Evolutionary conservation across 2,797 vertebrate species (phyloP), one percentile per base, ranked within the genome.

Genomic region (Cirrhinus mrigala): DNA sequence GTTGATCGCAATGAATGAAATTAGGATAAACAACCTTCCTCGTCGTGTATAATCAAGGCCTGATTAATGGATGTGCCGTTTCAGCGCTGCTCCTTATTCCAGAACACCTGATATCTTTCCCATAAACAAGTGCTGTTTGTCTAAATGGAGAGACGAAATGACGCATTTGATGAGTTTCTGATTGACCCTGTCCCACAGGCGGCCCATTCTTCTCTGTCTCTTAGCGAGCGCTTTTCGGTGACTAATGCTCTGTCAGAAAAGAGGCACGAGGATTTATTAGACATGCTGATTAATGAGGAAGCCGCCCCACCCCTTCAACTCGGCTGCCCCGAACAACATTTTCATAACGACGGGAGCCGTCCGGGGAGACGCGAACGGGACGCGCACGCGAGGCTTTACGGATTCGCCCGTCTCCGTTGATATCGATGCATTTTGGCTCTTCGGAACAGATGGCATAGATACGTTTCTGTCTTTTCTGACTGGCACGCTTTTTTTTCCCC

Each of bases 141-240:
- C 97, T 97, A 98, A 98, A 98, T 98, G 97, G 97, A 98, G 97
- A 98, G 98, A 98, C 98, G 96, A 99, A 99, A 99, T 99, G 98
- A 98, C 97, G 97, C 97, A 96, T 99, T 98, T 99, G 98, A 99
- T 99, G 98, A 98, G 97, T 98, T 99, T 99, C 97, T 99, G 98
- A 99, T 99, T 99, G 98, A 99, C 97, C 98, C 95, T 95, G 95
- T 96, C 97, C 93, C 95, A 94, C 96, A 96, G 93, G 85, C 93
- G 94, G 94, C 95, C 95, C 97, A 97, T 98, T 97, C 96, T 93
- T 98, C 97, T 97, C 93, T 95, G 97, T 98, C 96, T 83, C 87
- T 96, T 96, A 96, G 96, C 93, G 94, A 93, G 92, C 91, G 95
- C 96, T 95, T 94, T 96, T 93, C 94, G 92, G 91, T 98, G 97